These are phyloP conservation scores for Sphaeramia orbicularis DNA, from an alignment of 2,797 vertebrate genomes.

Conservation along the genomic window DNA sequence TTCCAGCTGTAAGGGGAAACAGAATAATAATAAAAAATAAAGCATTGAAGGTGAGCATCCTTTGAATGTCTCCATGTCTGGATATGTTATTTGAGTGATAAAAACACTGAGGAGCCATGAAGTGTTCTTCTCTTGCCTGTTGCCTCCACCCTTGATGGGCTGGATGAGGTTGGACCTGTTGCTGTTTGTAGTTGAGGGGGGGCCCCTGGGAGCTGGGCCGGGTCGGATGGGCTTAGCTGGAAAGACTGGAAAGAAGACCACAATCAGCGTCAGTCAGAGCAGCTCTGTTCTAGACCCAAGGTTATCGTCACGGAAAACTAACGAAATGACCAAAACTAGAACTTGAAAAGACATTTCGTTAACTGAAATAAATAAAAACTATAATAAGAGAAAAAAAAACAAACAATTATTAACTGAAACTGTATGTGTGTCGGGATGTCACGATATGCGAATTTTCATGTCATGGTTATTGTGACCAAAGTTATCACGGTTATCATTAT, in stretches of 20 bases:
- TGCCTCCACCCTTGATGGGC: constrained; percentile 87
- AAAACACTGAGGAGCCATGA: not conserved
- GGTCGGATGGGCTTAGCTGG: constrained; percentile 97
- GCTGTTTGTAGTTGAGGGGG: constrained; percentile 89
- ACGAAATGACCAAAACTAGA: too few species aligned
- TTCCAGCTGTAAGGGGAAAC: not conserved
- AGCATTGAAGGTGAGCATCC: not conserved
- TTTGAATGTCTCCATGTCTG: not conserved
- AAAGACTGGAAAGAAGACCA: constrained; percentile 21
- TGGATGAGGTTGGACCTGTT: constrained; percentile 89
- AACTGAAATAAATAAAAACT: too few species aligned
- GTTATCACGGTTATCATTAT: too few species aligned
- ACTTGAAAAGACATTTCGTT: too few species aligned
- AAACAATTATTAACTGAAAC: too few species aligned
- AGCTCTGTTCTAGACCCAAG: too few species aligned
- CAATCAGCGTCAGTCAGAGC: too few species aligned
- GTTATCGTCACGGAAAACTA: too few species aligned
- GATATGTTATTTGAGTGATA: not conserved
- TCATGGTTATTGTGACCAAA: too few species aligned
- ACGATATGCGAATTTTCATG: too few species aligned
- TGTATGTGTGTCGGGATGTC: too few species aligned
- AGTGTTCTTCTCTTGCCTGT: constrained; percentile 83
- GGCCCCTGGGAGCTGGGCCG: constrained; percentile 92
- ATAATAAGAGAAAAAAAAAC: too few species aligned
- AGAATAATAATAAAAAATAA: not conserved